Evolutionary conservation across 2,888 invertebrate genomes (phyloP), one percentile per base, ranked within the genome.

Genomic region (Tetragonula carbonaria): DNA sequence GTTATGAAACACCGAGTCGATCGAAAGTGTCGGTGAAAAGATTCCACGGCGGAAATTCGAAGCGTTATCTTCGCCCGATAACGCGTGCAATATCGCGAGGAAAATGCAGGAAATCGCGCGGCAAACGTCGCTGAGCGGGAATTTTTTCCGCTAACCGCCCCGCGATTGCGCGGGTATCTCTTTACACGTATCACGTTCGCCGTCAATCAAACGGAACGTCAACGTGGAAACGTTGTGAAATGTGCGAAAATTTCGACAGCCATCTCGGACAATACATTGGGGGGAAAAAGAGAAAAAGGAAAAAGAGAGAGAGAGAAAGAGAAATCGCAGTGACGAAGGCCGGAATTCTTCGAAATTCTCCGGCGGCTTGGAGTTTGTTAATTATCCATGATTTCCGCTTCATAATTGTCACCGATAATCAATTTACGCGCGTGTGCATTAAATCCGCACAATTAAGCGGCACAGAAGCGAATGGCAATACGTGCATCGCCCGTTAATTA

Each of bases 361-460:
- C 21, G 18, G 23, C 23, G 13, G 11, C 13, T 8, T 2, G 5
- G 45, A 57, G 33, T 16, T 45, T 13, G 23, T 50, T 59, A 59
- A 72, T 59, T 59, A 45, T 45, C 13, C 18, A 5, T 23, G 51
- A 73, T 51, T 63, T 16, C 50, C 63, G n/a, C 33, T 74, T 63
- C 63, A 33, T 50, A 63, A 74, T 74, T 65, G 63, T 74, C 73
- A 21, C 0, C 11, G 51, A 74, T 63, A 65, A 74, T 74, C 28
- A 51, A 51, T 65, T 73, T 33, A 63, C 33, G 51, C 51, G 33
- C 51, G 45, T 63, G 53, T 50, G 79, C 79, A 73, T 81, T 62
- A 81, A 81, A 79, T 73, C 45, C 67, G 28, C 62, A 45, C 59
- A 74, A 82, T 82, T 82, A 74, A 23, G 28, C 45, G n/a, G 8